These are phyloP conservation scores for Drosophila rhopaloa DNA, from an alignment of 1,140 invertebrate species.

Conservation along the genomic window DNA sequence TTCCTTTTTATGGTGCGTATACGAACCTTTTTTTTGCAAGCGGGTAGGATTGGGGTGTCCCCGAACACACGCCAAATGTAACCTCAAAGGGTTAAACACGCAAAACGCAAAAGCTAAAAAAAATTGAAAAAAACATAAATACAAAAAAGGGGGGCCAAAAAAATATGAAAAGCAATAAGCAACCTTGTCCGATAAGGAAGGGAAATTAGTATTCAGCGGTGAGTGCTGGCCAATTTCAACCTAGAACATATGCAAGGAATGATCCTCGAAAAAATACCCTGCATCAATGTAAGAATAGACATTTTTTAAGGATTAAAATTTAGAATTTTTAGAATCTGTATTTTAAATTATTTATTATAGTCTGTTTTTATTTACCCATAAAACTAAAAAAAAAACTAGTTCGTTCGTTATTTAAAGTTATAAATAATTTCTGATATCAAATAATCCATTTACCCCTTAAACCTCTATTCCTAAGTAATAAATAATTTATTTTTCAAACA, in stretches of 20 bases:
- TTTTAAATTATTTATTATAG: neutral
- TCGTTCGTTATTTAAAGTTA: too few species aligned
- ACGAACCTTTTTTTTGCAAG: slow-evolving; percentile 63
- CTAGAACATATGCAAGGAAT: slow-evolving; percentile 26
- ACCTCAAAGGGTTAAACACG: slow-evolving; percentile 83
- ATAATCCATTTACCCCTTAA: neutral
- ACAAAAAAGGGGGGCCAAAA: slow-evolving; percentile 53
- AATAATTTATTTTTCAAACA: slow-evolving; percentile 17
- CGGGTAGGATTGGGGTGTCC: slow-evolving; percentile 7
- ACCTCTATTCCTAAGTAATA: neutral
- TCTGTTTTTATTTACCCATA: neutral
- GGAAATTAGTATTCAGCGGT: slow-evolving; percentile 29
- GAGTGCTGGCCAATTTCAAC: slow-evolving; percentile 9
- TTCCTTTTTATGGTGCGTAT: slow-evolving; percentile 65
- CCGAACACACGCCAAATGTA: slow-evolving; percentile 79
- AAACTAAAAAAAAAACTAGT: too few species aligned
- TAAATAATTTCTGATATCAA: too few species aligned
- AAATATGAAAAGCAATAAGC: slow-evolving; percentile 79
- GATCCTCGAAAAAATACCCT: slow-evolving; percentile 4
- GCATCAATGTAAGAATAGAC: too few species aligned
- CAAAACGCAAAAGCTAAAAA: slow-evolving; percentile 79
- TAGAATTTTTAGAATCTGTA: too few species aligned
- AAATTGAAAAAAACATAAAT: slow-evolving; percentile 59
- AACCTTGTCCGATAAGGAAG: slow-evolving; percentile 14
- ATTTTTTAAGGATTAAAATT: neutral